These are phyloP conservation scores for Terrapene triunguis DNA, from an alignment of 2,113 vertebrate genomes.

Conservation along the genomic window DNA sequence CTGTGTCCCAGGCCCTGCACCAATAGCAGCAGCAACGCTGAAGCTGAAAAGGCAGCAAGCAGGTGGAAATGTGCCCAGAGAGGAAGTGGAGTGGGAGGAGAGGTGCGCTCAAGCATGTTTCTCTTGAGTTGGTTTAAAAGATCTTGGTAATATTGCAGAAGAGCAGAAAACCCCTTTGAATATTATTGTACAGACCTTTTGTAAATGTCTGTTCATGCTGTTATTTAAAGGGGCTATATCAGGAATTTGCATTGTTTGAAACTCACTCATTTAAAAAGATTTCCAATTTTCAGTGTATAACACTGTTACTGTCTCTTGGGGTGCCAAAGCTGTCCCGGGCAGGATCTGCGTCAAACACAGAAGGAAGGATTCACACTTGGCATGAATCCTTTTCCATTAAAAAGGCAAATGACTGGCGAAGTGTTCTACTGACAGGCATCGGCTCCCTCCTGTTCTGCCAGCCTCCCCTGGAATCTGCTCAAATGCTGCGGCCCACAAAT, in stretches of 20 bases:
- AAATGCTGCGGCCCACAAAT: not conserved
- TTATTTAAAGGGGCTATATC: not conserved
- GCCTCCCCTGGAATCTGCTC: not conserved
- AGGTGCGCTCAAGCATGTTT: not conserved
- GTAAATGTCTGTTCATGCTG: not conserved
- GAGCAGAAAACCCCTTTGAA: not conserved
- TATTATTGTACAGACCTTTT: not conserved
- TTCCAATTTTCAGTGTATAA: not conserved
- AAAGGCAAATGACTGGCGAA: not conserved
- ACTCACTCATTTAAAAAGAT: not conserved
- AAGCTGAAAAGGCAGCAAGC: not conserved
- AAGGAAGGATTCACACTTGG: not conserved
- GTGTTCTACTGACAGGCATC: not conserved
- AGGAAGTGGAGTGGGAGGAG: not conserved
- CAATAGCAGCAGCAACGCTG: not conserved
- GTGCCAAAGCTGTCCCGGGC: not conserved
- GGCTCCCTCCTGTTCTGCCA: not conserved
- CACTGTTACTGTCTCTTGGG: rapidly evolving
- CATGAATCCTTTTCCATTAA: not conserved
- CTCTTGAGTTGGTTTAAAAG: not conserved
- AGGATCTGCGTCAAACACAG: not conserved
- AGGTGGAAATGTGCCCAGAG: not conserved
- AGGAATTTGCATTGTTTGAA: not conserved
- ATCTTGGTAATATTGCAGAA: not conserved
- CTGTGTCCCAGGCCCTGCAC: not conserved